These are phyloP conservation scores for Sinosuthora webbiana DNA, from an alignment of 2,113 vertebrate genomes.

Conservation along the genomic window DNA sequence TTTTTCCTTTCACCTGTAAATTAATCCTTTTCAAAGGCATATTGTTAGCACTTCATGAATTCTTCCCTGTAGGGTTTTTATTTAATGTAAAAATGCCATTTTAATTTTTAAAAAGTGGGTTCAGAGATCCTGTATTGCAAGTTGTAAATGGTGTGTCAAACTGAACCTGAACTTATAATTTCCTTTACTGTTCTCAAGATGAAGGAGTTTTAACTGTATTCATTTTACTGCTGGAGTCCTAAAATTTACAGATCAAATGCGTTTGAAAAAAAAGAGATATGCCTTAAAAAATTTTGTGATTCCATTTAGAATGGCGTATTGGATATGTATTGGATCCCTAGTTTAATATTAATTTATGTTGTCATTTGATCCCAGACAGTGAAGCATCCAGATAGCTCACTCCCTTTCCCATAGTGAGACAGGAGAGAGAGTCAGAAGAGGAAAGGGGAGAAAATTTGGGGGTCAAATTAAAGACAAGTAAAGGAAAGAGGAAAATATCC, in stretches of 20 bases:
- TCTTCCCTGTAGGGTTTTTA: not conserved
- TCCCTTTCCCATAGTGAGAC: fast-evolving
- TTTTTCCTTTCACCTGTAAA: not conserved
- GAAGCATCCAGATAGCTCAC: not conserved
- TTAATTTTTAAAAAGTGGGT: not conserved
- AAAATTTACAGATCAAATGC: not conserved
- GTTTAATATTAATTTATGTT: constrained; percentile 16
- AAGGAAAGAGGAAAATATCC: not conserved
- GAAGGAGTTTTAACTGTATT: not conserved
- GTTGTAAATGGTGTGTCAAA: not conserved
- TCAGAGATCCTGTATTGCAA: not conserved
- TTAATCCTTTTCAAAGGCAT: not conserved
- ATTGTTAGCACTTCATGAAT: not conserved
- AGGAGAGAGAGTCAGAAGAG: not conserved
- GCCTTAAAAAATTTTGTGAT: constrained; percentile 9
- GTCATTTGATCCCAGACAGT: not conserved
- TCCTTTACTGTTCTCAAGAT: not conserved
- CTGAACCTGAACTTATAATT: not conserved
- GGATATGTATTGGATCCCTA: constrained; percentile 43
- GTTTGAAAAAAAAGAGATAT: not conserved
- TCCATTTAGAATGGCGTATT: constrained; percentile 36
- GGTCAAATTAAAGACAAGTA: not conserved
- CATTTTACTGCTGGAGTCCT: not conserved
- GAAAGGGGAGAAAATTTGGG: not conserved
- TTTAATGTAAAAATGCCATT: not conserved